Percentiles rank a stretch among this genome's conserved stretches.
Conservation (phyloP, 2,113 vertebrate genomes). For the Elgaria multicarinata region DNA sequence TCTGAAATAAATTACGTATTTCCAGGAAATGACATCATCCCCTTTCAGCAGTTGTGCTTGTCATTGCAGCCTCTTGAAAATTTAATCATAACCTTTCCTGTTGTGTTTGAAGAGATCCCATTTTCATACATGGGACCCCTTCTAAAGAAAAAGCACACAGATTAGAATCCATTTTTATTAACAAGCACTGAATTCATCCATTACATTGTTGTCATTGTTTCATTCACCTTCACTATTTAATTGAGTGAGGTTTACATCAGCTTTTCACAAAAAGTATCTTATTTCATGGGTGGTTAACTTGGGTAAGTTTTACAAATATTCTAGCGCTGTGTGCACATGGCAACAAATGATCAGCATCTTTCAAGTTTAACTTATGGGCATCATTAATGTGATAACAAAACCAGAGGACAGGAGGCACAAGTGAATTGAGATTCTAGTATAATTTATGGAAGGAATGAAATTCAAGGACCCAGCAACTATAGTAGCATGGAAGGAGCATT, state of each 20-base stretch:
- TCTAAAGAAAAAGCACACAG: constrained; percentile 43
- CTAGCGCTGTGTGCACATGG: constrained; percentile 49
- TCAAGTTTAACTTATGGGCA: constrained; percentile 2
- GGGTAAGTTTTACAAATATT: constrained; percentile 66
- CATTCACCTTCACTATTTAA: constrained; percentile 49
- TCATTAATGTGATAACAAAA: neutral
- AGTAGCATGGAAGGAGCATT: too few species aligned
- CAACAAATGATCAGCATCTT: constrained; percentile 36
- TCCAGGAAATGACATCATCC: constrained; percentile 39
- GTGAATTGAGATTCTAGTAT: neutral
- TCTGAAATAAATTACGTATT: constrained; percentile 59
- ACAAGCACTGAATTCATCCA: constrained; percentile 30
- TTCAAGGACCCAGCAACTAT: too few species aligned
- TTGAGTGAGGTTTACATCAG: constrained; percentile 70
- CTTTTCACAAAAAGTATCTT: constrained; percentile 76
- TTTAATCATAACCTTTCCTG: constrained; percentile 64
- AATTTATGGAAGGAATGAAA: neutral
- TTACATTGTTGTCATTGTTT: constrained; percentile 49
- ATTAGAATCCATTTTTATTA: neutral
- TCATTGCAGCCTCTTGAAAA: constrained; percentile 50
- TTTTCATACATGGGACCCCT: constrained; percentile 9
- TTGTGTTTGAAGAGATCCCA: constrained; percentile 35
- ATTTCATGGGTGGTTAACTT: constrained; percentile 73
- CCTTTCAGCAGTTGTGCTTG: constrained; percentile 45
- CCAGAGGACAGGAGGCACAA: neutral